These are phyloP conservation scores for Narcine bancroftii DNA, from an alignment of 2,113 vertebrate species.

Conservation along the genomic window DNA sequence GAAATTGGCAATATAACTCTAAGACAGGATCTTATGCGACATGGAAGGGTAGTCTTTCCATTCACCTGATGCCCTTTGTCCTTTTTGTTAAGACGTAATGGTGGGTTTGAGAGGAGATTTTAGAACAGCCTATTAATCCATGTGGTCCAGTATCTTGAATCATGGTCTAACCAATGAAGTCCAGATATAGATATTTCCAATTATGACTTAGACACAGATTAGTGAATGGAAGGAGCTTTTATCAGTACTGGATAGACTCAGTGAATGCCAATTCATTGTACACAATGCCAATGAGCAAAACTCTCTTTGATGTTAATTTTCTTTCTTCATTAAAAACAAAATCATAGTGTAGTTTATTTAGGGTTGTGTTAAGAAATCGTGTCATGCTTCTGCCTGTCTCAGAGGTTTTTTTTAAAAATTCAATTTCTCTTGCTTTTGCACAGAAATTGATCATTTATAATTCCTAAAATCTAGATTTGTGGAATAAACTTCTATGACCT, in stretches of 20 bases:
- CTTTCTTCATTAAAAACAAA: neutral
- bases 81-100: too few relatives aligned
- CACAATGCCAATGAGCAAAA: too few relatives aligned
- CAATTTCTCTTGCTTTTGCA: neutral
- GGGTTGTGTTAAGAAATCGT: neutral
- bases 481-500: neutral
- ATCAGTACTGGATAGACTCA: neutral
- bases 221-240: neutral
- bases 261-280: neutral
- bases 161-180: neutral
- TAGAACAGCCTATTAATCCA: neutral
- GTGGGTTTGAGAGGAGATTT: too few relatives aligned
- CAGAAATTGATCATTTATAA: neutral
- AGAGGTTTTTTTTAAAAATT: neutral
- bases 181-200: neutral
- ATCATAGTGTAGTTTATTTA: neutral
- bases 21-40: too few relatives aligned
- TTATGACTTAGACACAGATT: neutral
- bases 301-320: neutral
- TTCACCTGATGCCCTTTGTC: too few relatives aligned
- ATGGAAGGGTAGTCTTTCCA: too few relatives aligned
- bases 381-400: neutral
- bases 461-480: constrained; percentile 5
- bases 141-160: neutral
- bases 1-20: too few relatives aligned